A percentile compares a stretch with the other conserved stretches of the same genome.
Evolutionary conservation across 2,113 vertebrate species (phyloP).

Genomic region (Cephalophus harveyi): DNA sequence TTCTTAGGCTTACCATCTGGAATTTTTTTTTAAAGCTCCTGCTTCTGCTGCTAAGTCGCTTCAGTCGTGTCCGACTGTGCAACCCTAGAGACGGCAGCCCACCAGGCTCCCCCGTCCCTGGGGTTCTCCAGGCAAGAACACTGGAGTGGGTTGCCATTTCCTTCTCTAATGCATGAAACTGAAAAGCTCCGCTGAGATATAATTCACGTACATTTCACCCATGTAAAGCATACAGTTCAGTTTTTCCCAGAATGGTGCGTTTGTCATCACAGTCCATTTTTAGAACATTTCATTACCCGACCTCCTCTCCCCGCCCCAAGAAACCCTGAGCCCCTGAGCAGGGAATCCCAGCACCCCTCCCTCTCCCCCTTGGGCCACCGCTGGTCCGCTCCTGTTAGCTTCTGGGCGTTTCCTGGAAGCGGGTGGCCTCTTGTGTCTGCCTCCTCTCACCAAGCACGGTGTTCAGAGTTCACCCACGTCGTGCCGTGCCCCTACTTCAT

Average conservation of each 20-base stretch:
- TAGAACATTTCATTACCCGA: not conserved
- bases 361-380: rapidly evolving
- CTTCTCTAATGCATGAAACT: no score
- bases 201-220: not conserved
- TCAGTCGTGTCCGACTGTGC: no score
- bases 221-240: not conserved
- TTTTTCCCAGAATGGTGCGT: not conserved
- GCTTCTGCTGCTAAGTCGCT: no score
- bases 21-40: not conserved
- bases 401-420: not conserved
- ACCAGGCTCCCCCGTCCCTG: no score
- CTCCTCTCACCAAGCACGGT: rapidly evolving
- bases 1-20: not conserved
- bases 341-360: no score
- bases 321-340: not conserved
- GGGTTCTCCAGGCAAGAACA: no score
- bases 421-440: not conserved
- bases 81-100: no score
- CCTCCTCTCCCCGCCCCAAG: not conserved
- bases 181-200: not conserved
- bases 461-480: not conserved
- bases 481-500: rapidly evolving
- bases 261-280: not conserved
- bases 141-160: no score
- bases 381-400: not conserved